Evolutionary conservation across 2,113 vertebrate species (phyloP).

Genomic region (Myotis brandtii): DNA sequence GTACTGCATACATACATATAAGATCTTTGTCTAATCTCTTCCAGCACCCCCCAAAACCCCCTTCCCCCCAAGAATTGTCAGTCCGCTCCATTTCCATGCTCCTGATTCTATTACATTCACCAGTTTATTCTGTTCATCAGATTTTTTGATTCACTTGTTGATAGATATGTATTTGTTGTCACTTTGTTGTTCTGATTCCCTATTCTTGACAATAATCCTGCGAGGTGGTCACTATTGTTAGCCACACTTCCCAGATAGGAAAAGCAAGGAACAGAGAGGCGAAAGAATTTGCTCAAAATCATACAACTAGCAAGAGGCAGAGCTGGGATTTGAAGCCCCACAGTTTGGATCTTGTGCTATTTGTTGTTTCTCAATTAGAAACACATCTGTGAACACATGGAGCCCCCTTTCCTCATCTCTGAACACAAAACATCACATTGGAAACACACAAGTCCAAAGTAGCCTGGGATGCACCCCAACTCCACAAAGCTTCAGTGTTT

Average conservation of each 20-base stretch:
- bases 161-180: too few relatives aligned
- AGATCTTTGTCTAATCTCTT: too few relatives aligned
- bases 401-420: not conserved
- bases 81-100: too few relatives aligned
- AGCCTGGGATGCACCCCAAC: too few relatives aligned
- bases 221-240: not conserved
- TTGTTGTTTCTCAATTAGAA: not conserved
- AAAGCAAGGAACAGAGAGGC: not conserved
- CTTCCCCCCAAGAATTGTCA: too few relatives aligned
- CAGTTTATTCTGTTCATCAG: too few relatives aligned
- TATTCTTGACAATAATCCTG: not conserved
- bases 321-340: not conserved
- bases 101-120: too few relatives aligned
- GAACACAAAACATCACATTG: not conserved
- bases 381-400: accelerated
- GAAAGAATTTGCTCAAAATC: not conserved
- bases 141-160: too few relatives aligned
- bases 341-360: not conserved
- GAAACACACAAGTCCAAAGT: not conserved
- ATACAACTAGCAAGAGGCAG: not conserved
- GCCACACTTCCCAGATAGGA: not conserved
- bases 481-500: not conserved
- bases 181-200: too few relatives aligned
- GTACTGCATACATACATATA: too few relatives aligned
- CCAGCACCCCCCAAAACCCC: too few relatives aligned